Conservation (phyloP, 2,888 invertebrate species). For the Steinernema carpocapsae region DNA sequence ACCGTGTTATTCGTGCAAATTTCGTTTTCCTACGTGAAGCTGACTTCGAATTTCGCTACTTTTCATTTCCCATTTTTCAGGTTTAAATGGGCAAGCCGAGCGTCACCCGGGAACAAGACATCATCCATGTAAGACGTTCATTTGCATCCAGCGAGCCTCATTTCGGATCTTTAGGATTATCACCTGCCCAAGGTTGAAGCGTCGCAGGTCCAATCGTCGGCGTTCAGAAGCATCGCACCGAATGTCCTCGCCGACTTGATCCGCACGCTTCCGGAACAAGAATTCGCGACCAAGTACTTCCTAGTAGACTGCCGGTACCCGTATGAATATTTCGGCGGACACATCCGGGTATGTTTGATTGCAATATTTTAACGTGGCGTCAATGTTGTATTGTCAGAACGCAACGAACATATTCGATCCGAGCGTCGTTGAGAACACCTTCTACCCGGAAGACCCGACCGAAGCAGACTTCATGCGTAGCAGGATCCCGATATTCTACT, state of each 20-base stretch:
- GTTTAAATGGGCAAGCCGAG: no score
- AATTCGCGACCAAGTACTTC: background rate
- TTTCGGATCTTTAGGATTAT: background rate
- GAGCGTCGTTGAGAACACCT: constrained; percentile 37
- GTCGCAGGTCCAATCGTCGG: constrained; percentile 1
- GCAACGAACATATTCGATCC: constrained; percentile 2
- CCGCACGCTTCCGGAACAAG: background rate
- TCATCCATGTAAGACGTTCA: no score
- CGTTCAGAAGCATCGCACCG: background rate
- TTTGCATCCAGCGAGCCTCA: no score
- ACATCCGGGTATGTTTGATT: background rate
- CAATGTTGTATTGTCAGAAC: background rate
- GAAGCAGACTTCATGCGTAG: constrained; percentile 29
- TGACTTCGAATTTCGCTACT: no score
- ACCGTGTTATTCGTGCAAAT: no score
- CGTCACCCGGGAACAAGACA: no score
- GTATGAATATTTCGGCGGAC: constrained; percentile 11
- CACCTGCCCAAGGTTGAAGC: background rate
- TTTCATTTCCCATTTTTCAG: no score
- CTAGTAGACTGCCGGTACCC: constrained; percentile 16
- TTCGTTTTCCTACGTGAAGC: no score
- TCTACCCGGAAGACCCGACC: constrained; percentile 45
- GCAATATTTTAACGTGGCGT: background rate
- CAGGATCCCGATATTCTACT: constrained; percentile 85
- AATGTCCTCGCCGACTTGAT: background rate